Percentiles rank a stretch among this genome's conserved stretches.
Evolutionary conservation across 2,113 vertebrate genomes (phyloP).

Genomic region (Rhabdornis inornatus): DNA sequence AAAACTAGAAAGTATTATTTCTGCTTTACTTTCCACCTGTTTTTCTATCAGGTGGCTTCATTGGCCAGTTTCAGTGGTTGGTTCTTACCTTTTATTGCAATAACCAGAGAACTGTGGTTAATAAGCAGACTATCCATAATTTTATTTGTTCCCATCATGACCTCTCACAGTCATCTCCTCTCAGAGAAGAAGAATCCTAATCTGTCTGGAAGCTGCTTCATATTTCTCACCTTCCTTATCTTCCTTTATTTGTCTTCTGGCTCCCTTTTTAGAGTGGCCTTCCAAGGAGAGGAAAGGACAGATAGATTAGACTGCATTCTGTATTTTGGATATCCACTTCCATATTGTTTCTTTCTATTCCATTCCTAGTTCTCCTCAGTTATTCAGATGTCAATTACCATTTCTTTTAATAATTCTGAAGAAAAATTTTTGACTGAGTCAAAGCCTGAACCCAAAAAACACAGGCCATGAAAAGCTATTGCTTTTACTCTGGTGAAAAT

Average conservation of each 20-base stretch:
- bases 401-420: neutral
- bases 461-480: neutral
- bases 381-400: neutral
- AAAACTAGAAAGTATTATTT: neutral
- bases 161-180: neutral
- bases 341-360: neutral
- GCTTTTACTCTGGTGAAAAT: conserved; percentile 12
- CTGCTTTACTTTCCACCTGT: neutral
- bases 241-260: neutral
- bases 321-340: neutral
- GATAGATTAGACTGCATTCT: neutral
- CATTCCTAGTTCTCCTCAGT: neutral
- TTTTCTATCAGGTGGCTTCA: neutral
- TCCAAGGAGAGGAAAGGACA: neutral
- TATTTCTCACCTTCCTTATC: neutral
- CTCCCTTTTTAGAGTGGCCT: neutral
- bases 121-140: neutral
- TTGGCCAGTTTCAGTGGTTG: neutral
- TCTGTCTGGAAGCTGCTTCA: neutral
- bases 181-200: neutral
- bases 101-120: neutral
- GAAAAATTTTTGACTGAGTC: neutral
- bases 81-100: neutral
- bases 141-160: neutral
- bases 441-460: neutral